phyloP scores from a whole-genome alignment of 1,140 invertebrate genomes.

The Drosophila auraria region DNA sequence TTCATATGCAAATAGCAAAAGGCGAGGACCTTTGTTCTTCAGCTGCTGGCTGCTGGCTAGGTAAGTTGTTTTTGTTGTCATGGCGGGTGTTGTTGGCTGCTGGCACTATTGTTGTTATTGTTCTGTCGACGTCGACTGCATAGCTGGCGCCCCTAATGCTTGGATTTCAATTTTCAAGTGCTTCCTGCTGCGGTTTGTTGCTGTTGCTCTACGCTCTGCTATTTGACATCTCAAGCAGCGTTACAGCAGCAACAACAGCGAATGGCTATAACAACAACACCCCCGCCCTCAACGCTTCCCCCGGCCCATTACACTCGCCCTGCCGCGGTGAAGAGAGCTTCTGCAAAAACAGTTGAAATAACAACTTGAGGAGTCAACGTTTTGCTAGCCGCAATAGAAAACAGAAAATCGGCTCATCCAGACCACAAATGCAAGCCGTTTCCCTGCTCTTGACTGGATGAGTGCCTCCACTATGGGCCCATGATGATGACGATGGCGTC shows the following conservation, averaged over 20 bases:
- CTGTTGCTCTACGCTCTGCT: constrained; percentile 54
- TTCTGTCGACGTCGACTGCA: constrained; percentile 23
- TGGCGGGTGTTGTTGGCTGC: constrained; percentile 33
- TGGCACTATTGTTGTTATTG: constrained; percentile 40
- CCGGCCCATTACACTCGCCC: not conserved
- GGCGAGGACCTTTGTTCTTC: constrained; percentile 71
- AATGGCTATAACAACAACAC: constrained; percentile 26
- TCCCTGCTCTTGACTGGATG: constrained; percentile 67
- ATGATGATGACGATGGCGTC: constrained; percentile 16
- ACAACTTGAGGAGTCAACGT: constrained; percentile 56
- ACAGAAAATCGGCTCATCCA: constrained; percentile 74
- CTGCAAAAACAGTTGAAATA: constrained; percentile 64
- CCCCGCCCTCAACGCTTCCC: not conserved
- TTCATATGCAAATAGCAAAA: constrained; percentile 78
- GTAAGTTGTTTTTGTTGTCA: constrained; percentile 26
- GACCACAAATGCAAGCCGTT: constrained; percentile 60
- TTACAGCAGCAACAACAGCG: constrained; percentile 50
- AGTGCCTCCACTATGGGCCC: constrained; percentile 44
- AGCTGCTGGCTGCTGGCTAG: constrained; percentile 14
- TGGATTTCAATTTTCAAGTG: constrained; percentile 82
- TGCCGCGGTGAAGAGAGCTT: constrained; percentile 13
- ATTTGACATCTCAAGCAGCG: constrained; percentile 81
- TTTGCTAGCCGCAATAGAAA: constrained; percentile 56
- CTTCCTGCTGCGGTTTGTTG: constrained; percentile 69
- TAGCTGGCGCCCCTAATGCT: constrained; percentile 67